phyloP scores from a whole-genome alignment of 2,888 invertebrate species.

The Boloria selene region DNA sequence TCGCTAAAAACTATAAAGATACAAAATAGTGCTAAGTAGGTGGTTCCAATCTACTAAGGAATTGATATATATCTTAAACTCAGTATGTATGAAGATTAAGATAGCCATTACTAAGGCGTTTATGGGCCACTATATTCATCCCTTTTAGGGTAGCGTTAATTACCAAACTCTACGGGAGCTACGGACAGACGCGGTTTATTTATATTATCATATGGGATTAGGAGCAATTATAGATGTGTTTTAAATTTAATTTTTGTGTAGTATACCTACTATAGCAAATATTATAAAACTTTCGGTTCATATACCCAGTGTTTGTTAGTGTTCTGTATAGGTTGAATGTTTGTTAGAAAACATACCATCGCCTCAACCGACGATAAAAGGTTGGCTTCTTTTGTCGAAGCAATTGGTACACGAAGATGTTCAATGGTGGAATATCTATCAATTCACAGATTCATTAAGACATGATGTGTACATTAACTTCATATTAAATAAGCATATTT shows the following conservation, averaged over 20 bases:
- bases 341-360: too few species aligned
- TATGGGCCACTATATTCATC: slow-evolving; percentile 30
- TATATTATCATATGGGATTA: not conserved
- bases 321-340: too few species aligned
- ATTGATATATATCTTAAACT: slow-evolving; percentile 7
- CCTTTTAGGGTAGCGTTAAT: slow-evolving; percentile 23
- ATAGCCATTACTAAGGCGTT: slow-evolving; percentile 28
- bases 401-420: too few species aligned
- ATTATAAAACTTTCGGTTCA: not conserved
- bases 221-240: not conserved
- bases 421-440: too few species aligned
- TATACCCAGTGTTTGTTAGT: too few species aligned
- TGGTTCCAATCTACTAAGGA: slow-evolving; percentile 7
- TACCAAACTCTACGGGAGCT: slow-evolving; percentile 14
- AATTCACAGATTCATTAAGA: too few species aligned
- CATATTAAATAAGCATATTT: too few species aligned
- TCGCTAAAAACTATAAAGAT: not conserved
- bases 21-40: slow-evolving; percentile 1
- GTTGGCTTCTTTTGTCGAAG: too few species aligned
- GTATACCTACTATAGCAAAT: not conserved
- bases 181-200: slow-evolving; percentile 15
- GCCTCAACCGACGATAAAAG: too few species aligned
- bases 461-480: too few species aligned
- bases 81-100: slow-evolving; percentile 23
- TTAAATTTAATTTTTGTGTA: slow-evolving; percentile 12